These are phyloP conservation scores for Macaria notata DNA, from an alignment of 2,888 invertebrate species.

Conservation along the genomic window DNA sequence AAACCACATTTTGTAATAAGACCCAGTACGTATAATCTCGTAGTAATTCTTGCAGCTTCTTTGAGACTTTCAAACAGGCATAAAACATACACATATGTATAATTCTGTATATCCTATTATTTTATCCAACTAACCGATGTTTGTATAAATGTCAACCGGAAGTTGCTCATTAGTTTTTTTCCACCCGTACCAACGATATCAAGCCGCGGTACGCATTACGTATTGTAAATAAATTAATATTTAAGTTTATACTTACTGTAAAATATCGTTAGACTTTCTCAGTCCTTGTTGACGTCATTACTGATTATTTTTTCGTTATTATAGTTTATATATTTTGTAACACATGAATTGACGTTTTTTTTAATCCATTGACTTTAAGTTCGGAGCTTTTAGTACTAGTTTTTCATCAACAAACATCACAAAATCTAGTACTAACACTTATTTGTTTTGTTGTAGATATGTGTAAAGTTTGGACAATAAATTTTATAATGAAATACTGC, in stretches of 20 bases:
- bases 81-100: too few relatives aligned
- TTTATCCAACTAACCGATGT: too few relatives aligned
- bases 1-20: too few relatives aligned
- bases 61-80: too few relatives aligned
- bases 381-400: constrained; percentile 27
- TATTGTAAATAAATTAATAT: constrained; percentile 70
- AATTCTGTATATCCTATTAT: too few relatives aligned
- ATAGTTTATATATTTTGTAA: constrained; percentile 37
- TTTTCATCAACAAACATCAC: constrained; percentile 24
- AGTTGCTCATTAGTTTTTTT: background rate
- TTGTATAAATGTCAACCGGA: background rate
- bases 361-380: constrained; percentile 40
- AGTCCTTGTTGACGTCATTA: constrained; percentile 41
- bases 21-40: too few relatives aligned
- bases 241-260: constrained; percentile 77
- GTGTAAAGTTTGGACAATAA: constrained; percentile 77
- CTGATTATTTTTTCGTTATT: constrained; percentile 15
- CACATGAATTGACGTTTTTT: constrained; percentile 36
- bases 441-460: constrained; percentile 62
- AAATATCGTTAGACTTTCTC: constrained; percentile 57
- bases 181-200: constrained; percentile 47
- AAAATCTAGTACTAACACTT: too few relatives aligned
- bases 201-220: constrained; percentile 54
- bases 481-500: constrained; percentile 61
- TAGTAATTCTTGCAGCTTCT: too few relatives aligned